Evolutionary conservation across 2,113 vertebrate genomes (phyloP), one percentile per base, ranked within the genome.

Genomic region (Nothocercus nigrocapillus): DNA sequence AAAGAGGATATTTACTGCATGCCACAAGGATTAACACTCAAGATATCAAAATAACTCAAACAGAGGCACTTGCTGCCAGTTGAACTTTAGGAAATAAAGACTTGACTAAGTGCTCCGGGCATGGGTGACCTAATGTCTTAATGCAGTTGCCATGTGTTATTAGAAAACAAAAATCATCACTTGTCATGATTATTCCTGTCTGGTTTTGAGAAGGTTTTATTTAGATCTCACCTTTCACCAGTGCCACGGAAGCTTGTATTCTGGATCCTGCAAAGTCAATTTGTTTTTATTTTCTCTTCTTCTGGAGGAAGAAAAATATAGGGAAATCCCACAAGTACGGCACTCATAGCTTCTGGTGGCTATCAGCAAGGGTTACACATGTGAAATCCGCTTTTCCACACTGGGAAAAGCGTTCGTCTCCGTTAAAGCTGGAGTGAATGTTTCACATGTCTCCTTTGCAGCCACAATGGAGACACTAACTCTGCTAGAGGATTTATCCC

Each of bases 1-100:
- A 77, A 85, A 93, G 88, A 63, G 6, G 59, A 27, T 90, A 72
- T 95, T 95, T 94, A 90, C 21, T 92, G 18, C 2, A 3, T 77
- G 38, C 54, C 69, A 53, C 27, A 88, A 88, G 58, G 54, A 77
- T 82, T 95, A 91, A 73, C 84, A 75, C 28, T 6, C 6, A 92
- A 89, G 58, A 64, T 28, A 82, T 78, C 54, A 91, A 84, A 94
- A 78, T 67, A 93, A 69, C 68, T 92, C 44, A 68, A 67, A 62
- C 21, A 30, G 63, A 79, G 36, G 32, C 54, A 62, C n/a, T 85
- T 91, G 49, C 62, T 93, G 51, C 82, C 78, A 62, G 64, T 4
- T 96, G 68, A 94, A 85, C 93, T 94, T 94, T 51, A 83, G 62
- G 79, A 92, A 84, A 86, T 78, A 89, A 92, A 85, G 75, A 70